A percentile compares a stretch with the other conserved stretches of the same genome.
Conservation (phyloP, 2,797 vertebrate genomes). For the Darevskia mixta region DNA sequence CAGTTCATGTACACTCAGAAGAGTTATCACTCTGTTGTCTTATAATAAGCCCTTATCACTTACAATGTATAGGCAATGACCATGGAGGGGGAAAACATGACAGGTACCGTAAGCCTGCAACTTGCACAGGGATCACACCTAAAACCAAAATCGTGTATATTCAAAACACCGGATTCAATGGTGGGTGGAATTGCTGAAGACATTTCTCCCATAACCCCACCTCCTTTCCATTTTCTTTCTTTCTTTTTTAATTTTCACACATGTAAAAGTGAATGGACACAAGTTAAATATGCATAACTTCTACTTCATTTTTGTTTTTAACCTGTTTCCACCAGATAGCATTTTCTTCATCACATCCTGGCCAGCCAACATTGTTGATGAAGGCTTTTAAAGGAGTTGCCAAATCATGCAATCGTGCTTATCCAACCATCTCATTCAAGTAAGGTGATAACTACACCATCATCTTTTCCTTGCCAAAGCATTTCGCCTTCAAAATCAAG, state of each 20-base stretch:
- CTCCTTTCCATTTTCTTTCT: no score
- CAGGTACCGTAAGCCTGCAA: no score
- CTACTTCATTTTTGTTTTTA: background rate
- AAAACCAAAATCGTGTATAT: no score
- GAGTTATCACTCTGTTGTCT: background rate
- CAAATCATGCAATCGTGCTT: background rate
- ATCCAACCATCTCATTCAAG: constrained; percentile 69
- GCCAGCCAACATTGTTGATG: background rate
- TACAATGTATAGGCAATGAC: background rate
- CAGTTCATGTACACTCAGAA: background rate
- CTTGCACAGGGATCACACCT: no score
- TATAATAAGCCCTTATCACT: background rate
- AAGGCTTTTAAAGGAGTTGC: background rate
- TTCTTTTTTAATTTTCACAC: no score
- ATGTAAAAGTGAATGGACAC: no score
- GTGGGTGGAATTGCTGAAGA: no score
- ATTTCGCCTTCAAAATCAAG: constrained; percentile 92
- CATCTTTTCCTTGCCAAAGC: constrained; percentile 93
- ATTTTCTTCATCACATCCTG: background rate
- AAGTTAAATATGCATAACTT: no score
- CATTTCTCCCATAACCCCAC: no score
- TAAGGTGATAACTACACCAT: constrained; percentile 85
- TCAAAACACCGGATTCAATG: no score
- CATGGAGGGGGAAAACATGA: background rate
- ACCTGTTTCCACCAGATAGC: background rate